phyloP scores from a whole-genome alignment of 2,113 vertebrate species.

The Strix uralensis region DNA sequence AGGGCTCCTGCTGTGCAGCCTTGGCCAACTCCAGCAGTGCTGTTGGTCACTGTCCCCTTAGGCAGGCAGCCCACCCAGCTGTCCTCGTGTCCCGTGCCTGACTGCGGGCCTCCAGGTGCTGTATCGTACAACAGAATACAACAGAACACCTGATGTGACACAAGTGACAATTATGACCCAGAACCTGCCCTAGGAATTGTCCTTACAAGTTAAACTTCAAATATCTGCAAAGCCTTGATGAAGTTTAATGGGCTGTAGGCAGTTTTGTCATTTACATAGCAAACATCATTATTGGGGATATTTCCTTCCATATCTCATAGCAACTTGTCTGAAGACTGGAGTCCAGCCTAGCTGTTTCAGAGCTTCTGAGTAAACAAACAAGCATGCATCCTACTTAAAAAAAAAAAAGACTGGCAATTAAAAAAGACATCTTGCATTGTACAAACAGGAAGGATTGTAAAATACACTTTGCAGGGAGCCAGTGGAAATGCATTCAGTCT shows the following conservation, averaged over 20 bases:
- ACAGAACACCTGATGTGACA: background rate
- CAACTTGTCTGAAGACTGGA: background rate
- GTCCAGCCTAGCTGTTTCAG: slow-evolving; percentile 9
- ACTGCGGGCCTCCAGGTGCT: background rate
- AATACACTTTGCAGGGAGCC: slow-evolving; percentile 40
- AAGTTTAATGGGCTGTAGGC: background rate
- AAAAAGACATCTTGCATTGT: slow-evolving; percentile 23
- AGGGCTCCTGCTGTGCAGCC: background rate
- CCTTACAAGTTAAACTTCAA: background rate
- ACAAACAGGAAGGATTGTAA: slow-evolving; percentile 39
- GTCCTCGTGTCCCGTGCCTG: background rate
- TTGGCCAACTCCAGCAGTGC: rapidly evolving
- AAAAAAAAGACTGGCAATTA: slow-evolving; percentile 30
- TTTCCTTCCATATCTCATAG: background rate
- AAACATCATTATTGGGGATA: background rate
- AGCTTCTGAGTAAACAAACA: slow-evolving; percentile 43
- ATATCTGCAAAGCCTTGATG: background rate
- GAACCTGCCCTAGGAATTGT: background rate
- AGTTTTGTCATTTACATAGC: background rate
- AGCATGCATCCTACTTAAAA: slow-evolving; percentile 16
- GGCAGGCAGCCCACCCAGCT: background rate
- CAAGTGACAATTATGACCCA: background rate
- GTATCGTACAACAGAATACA: background rate
- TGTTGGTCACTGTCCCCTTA: rapidly evolving
- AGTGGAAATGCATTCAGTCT: slow-evolving; percentile 31